A percentile compares a stretch with the other conserved stretches of the same genome.
Conservation (phyloP, 2,113 vertebrate genomes). For the Petaurus breviceps region DNA sequence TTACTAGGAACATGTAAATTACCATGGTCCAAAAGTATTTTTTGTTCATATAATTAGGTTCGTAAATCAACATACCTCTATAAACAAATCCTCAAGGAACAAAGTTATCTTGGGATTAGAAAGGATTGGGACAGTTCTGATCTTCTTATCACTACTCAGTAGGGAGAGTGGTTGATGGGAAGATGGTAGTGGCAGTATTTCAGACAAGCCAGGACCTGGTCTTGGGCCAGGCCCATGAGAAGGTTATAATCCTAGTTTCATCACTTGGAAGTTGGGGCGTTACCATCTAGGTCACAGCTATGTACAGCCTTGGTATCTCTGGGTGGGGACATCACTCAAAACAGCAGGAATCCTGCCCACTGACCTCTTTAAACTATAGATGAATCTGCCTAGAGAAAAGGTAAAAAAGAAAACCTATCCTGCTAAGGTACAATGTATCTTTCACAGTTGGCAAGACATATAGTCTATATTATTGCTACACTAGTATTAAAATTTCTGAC, state of each 20-base stretch:
- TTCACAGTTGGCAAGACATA: background rate
- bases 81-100: background rate
- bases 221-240: background rate
- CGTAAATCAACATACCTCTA: background rate
- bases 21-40: background rate
- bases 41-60: background rate
- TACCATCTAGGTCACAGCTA: background rate
- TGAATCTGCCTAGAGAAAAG: background rate
- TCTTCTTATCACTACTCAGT: background rate
- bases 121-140: background rate
- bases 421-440: background rate
- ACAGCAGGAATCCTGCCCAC: background rate
- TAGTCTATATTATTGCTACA: background rate
- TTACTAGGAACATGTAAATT: background rate
- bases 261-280: background rate
- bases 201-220: background rate
- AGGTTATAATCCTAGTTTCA: background rate
- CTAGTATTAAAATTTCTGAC: conserved; percentile 29
- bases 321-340: background rate
- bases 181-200: background rate
- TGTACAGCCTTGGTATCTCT: background rate
- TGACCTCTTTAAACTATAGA: background rate
- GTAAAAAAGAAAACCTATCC: conserved; percentile 14
- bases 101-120: background rate
- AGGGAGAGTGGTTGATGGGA: background rate